These are phyloP conservation scores for Nannobrachium achirus DNA, from an alignment of 2,113 vertebrate species.

Conservation along the genomic window DNA sequence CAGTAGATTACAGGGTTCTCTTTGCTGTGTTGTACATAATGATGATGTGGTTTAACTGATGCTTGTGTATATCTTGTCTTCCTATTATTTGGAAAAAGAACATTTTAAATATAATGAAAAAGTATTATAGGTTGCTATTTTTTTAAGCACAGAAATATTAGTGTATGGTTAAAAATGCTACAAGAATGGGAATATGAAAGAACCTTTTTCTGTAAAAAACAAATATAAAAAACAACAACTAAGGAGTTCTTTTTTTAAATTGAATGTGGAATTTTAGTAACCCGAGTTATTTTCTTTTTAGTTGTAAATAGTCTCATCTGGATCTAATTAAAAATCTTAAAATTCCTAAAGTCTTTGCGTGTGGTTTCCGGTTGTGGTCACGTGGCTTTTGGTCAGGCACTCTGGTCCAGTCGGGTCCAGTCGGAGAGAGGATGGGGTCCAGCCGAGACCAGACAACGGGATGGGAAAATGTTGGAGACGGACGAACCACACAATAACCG, in stretches of 20 bases:
- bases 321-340: conserved; percentile 79
- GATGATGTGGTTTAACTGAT: conserved; percentile 80
- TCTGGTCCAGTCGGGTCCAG: too few species aligned
- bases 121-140: conserved; percentile 89
- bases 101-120: conserved; percentile 89
- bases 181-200: conserved; percentile 65
- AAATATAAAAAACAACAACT: background rate
- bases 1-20: conserved; percentile 78
- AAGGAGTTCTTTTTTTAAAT: conserved; percentile 62
- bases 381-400: too few species aligned
- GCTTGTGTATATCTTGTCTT: conserved; percentile 89
- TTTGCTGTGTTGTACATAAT: conserved; percentile 86
- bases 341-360: conserved; percentile 47
- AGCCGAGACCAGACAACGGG: too few species aligned
- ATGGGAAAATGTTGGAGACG: too few species aligned
- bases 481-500: too few species aligned
- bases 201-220: conserved; percentile 69
- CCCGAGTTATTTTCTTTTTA: conserved; percentile 71
- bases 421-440: too few species aligned
- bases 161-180: conserved; percentile 74
- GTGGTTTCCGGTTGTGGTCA: conserved; percentile 5
- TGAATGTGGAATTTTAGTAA: conserved; percentile 76
- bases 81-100: conserved; percentile 79
- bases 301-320: conserved; percentile 75
- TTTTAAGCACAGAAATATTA: conserved; percentile 81